phyloP scores from a whole-genome alignment of 2,797 vertebrate genomes.

The Karalla daura region DNA sequence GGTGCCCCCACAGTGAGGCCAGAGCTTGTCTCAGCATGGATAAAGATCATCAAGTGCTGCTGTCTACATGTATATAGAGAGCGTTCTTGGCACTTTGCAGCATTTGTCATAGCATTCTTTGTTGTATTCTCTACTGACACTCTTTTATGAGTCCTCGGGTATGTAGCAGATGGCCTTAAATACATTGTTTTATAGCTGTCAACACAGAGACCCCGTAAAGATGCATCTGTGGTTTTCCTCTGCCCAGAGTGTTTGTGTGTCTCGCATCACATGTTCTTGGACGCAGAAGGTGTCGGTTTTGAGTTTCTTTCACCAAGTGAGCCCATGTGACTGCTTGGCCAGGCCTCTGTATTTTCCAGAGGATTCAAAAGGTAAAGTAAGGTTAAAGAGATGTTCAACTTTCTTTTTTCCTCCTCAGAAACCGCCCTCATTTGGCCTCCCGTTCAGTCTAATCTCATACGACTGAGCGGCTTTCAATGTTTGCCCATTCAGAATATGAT shows the following conservation, averaged over 20 bases:
- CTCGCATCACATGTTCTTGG: conserved; percentile 83
- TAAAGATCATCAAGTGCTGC: conserved; percentile 2
- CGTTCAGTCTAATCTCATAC: too few species aligned
- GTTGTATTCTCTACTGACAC: background rate
- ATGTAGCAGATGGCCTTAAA: background rate
- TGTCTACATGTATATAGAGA: conserved; percentile 15
- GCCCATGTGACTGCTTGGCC: conserved; percentile 78
- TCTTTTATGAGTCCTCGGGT: background rate
- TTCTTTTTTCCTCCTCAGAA: conserved; percentile 23
- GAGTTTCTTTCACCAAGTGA: conserved; percentile 84
- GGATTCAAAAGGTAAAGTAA: conserved; percentile 75
- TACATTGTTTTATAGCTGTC: background rate
- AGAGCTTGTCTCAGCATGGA: conserved; percentile 3
- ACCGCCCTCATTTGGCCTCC: background rate
- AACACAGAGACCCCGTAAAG: background rate
- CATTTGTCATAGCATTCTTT: background rate
- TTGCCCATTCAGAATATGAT: background rate
- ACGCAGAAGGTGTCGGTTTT: conserved; percentile 84
- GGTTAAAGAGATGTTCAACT: conserved; percentile 49
- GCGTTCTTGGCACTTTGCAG: conserved; percentile 11
- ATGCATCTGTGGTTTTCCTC: conserved; percentile 27
- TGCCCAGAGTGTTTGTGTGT: conserved; percentile 54
- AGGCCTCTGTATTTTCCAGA: conserved; percentile 64
- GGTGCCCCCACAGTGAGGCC: background rate
- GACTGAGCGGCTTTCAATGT: background rate